A percentile compares a stretch with the other conserved stretches of the same genome.
phyloP scores from a whole-genome alignment of 2,888 invertebrate species.

The Hoplodrina ambigua region DNA sequence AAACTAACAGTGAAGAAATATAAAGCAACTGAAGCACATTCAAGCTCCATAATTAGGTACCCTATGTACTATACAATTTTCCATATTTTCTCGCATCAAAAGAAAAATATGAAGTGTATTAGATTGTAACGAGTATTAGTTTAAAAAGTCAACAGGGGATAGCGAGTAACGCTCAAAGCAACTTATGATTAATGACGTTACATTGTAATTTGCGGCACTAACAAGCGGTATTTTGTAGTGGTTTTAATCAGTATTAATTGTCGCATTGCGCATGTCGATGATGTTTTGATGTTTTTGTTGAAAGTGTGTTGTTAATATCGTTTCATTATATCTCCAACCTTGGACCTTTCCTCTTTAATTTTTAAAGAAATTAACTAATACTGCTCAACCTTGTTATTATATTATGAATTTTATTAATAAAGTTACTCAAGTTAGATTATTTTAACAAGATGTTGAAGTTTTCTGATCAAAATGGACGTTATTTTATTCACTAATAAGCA shows the following conservation, averaged over 20 bases:
- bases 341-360: not conserved
- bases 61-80: slow-evolving; percentile 8
- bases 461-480: not conserved
- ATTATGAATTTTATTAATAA: not conserved
- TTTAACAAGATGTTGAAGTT: not conserved
- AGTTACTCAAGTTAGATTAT: not conserved
- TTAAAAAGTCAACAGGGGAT: slow-evolving; percentile 22
- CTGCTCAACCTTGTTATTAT: not conserved
- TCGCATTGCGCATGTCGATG: slow-evolving; percentile 30
- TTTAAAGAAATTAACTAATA: not conserved
- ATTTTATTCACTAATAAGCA: slow-evolving; percentile 14
- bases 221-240: slow-evolving; percentile 39
- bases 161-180: slow-evolving; percentile 24
- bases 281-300: not conserved
- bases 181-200: slow-evolving; percentile 47
- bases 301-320: too few relatives aligned
- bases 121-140: slow-evolving; percentile 27
- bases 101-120: slow-evolving; percentile 44
- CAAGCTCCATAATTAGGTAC: slow-evolving; percentile 2
- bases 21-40: not conserved
- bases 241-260: slow-evolving; percentile 37
- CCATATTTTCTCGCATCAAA: slow-evolving; percentile 14
- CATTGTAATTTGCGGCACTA: slow-evolving; percentile 39
- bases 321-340: not conserved
- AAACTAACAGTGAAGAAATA: not conserved